phyloP scores from a whole-genome alignment of 2,888 invertebrate species.

The Cybosia mesomella region DNA sequence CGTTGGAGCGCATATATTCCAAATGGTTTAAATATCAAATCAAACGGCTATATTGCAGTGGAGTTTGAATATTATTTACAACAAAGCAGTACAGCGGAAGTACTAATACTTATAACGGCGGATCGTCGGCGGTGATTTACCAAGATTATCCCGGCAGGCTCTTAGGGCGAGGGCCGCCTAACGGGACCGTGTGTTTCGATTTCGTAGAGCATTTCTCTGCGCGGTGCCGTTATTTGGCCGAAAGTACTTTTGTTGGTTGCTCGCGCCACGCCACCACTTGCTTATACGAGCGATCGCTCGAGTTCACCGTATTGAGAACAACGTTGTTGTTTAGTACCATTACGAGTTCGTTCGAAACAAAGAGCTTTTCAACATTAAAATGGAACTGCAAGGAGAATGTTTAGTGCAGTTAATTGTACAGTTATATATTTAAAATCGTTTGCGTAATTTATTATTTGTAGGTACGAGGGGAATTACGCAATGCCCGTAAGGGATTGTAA shows the following conservation, averaged over 20 bases:
- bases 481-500: constrained; percentile 27
- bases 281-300: constrained; percentile 74
- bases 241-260: constrained; percentile 84
- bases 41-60: constrained; percentile 38
- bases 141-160: constrained; percentile 76
- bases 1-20: not conserved
- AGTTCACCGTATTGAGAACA: constrained; percentile 82
- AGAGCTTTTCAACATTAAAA: constrained; percentile 71
- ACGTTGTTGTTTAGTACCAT: constrained; percentile 67
- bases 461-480: constrained; percentile 22
- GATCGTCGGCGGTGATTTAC: constrained; percentile 69
- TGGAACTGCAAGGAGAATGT: constrained; percentile 47
- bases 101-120: constrained; percentile 56
- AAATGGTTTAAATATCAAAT: constrained; percentile 13
- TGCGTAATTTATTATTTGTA: constrained; percentile 47
- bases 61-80: constrained; percentile 55
- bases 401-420: constrained; percentile 57
- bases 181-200: constrained; percentile 86
- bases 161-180: constrained; percentile 81
- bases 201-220: constrained; percentile 87
- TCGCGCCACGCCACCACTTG: constrained; percentile 59
- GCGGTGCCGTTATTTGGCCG: constrained; percentile 84
- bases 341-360: constrained; percentile 74
- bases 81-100: constrained; percentile 42
- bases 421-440: constrained; percentile 54